phyloP scores from a whole-genome alignment of 1,140 invertebrate genomes.

The Drosophila equinoxialis region DNA sequence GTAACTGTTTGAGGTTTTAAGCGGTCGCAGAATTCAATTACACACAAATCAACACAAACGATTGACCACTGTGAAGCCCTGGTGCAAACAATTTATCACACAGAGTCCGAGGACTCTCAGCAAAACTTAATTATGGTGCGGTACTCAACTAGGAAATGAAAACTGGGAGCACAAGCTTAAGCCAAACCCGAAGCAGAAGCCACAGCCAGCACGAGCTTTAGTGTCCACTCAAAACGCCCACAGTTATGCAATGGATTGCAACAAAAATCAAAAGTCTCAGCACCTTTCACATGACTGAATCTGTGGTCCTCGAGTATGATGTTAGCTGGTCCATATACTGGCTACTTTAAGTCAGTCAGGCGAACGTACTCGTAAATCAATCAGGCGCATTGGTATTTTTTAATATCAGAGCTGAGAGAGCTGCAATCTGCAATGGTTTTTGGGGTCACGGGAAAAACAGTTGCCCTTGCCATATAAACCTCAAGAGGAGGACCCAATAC shows the following conservation, averaged over 20 bases:
- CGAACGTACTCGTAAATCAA: constrained; percentile 67
- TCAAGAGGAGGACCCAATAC: constrained; percentile 1
- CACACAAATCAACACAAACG: neutral
- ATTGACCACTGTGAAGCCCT: neutral
- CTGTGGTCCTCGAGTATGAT: constrained; percentile 5
- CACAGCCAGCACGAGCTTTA: neutral
- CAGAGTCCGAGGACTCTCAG: constrained; percentile 2
- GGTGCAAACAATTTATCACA: constrained; percentile 31
- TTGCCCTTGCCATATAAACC: constrained; percentile 2
- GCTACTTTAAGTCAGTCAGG: constrained; percentile 38
- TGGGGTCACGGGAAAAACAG: constrained; percentile 14
- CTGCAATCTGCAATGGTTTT: constrained; percentile 5
- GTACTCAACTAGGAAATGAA: constrained; percentile 8
- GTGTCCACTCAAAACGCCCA: constrained; percentile 2
- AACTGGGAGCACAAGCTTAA: neutral
- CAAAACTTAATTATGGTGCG: constrained; percentile 31
- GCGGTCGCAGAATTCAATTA: neutral
- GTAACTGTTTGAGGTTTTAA: neutral
- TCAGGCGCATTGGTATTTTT: constrained; percentile 67
- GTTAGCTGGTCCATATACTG: constrained; percentile 16
- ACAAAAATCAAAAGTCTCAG: constrained; percentile 15
- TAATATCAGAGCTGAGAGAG: constrained; percentile 48
- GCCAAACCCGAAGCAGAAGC: neutral
- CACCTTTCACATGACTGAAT: constrained; percentile 18
- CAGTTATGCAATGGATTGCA: constrained; percentile 27